phyloP scores from a whole-genome alignment of 1,140 invertebrate genomes.

The Kradibia gibbosae region DNA sequence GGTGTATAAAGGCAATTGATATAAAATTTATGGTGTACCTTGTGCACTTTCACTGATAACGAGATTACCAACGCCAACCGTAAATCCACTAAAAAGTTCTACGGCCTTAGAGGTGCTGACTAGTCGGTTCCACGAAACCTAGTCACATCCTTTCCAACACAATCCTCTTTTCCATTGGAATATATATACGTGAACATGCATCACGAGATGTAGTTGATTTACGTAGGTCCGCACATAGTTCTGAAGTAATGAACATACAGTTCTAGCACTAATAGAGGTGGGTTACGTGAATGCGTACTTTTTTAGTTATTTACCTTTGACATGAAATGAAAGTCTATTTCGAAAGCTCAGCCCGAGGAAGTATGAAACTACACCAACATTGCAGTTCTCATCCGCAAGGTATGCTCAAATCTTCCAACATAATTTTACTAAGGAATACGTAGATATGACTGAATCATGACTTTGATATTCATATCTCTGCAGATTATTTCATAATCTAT shows the following conservation, averaged over 20 bases:
- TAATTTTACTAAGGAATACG: background rate
- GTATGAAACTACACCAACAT: background rate
- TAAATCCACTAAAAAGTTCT: conserved; percentile 15
- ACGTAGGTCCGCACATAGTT: background rate
- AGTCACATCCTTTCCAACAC: background rate
- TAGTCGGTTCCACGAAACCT: background rate
- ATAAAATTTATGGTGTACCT: conserved; percentile 18
- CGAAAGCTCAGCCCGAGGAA: background rate
- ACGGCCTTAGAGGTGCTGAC: background rate
- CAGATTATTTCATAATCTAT: background rate
- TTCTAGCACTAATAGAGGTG: background rate
- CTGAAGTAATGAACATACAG: background rate
- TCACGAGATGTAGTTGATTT: background rate
- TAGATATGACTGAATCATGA: background rate
- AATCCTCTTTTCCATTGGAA: no score
- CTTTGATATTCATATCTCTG: no score
- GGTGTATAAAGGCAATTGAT: conserved; percentile 17
- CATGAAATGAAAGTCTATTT: background rate
- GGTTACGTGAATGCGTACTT: background rate
- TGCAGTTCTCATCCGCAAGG: background rate
- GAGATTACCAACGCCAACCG: conserved; percentile 3
- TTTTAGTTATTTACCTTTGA: background rate
- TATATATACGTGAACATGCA: background rate
- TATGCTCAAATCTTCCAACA: background rate
- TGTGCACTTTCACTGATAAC: conserved; percentile 47